Percentiles rank a stretch among this genome's conserved stretches.
phyloP scores from a whole-genome alignment of 2,888 invertebrate genomes.

The Drosophila suboccidentalis region DNA sequence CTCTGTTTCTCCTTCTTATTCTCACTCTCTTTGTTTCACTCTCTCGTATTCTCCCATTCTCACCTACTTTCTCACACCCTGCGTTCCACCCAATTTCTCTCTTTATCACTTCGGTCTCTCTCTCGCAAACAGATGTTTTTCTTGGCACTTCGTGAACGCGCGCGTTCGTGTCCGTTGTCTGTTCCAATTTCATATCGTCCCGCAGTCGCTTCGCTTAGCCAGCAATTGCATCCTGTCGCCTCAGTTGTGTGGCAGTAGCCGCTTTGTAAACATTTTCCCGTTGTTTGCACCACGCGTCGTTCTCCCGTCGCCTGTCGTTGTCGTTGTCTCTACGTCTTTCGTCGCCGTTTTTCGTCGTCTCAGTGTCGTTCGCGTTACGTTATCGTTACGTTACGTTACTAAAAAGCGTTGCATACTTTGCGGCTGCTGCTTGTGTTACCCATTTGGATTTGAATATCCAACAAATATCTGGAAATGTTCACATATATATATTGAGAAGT shows the following conservation, averaged over 20 bases:
- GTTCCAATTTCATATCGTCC: conserved; percentile 68
- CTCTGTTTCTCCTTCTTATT: not conserved
- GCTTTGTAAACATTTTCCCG: conserved; percentile 79
- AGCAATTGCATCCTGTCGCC: conserved; percentile 71
- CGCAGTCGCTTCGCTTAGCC: conserved; percentile 49
- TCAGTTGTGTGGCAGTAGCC: conserved; percentile 80
- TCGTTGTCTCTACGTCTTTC: conserved; percentile 57
- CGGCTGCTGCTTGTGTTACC: conserved; percentile 49
- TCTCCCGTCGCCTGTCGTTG: conserved; percentile 54
- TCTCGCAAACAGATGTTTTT: conserved; percentile 57
- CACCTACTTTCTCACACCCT: not conserved
- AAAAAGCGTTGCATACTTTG: conserved; percentile 46
- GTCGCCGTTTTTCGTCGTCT: conserved; percentile 66
- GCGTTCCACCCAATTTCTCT: not conserved
- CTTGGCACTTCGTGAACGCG: conserved; percentile 41
- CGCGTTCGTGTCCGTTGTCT: conserved; percentile 47
- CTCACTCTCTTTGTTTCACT: not conserved
- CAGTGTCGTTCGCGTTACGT: conserved; percentile 54
- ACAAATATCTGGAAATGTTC: conserved; percentile 8
- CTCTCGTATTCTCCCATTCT: not conserved
- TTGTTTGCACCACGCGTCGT: conserved; percentile 73
- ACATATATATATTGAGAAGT: conserved; percentile 11
- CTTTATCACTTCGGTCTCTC: conserved; percentile 39
- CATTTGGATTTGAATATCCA: conserved; percentile 24
- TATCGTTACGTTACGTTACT: conserved; percentile 52